Conservation (phyloP, 1,140 invertebrate genomes). For the Zaprionus taronus region DNA sequence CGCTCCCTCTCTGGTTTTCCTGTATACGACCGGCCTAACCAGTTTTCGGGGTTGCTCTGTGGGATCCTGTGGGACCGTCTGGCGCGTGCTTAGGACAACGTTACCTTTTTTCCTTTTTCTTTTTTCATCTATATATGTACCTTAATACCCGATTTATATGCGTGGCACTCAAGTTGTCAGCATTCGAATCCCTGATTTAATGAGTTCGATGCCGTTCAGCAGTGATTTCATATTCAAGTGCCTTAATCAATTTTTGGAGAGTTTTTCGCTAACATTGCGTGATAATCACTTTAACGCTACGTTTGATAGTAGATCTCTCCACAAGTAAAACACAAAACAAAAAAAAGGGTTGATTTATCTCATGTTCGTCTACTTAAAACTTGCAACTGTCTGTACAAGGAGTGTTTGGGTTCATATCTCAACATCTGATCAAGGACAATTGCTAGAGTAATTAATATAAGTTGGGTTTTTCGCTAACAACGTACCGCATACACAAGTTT, state of each 20-base stretch:
- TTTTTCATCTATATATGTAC: not conserved
- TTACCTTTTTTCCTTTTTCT: constrained; percentile 19
- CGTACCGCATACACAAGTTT: constrained; percentile 42
- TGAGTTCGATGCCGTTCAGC: constrained; percentile 40
- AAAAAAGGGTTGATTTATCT: constrained; percentile 7
- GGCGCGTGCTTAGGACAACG: constrained; percentile 59
- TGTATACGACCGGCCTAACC: constrained; percentile 22
- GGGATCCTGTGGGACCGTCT: constrained; percentile 53
- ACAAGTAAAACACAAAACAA: constrained; percentile 29
- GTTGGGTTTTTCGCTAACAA: constrained; percentile 77
- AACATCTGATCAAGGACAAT: constrained; percentile 13
- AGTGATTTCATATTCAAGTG: constrained; percentile 40
- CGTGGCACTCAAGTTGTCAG: constrained; percentile 58
- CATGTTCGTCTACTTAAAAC: not conserved
- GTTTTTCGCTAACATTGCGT: constrained; percentile 76
- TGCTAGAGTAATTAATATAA: constrained; percentile 55
- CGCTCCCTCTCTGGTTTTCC: not conserved
- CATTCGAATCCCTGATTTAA: constrained; percentile 61
- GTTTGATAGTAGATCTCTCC: constrained; percentile 80
- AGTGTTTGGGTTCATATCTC: constrained; percentile 7
- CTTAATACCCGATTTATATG: constrained; percentile 48
- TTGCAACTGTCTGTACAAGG: constrained; percentile 16
- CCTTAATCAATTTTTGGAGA: constrained; percentile 54
- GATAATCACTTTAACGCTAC: constrained; percentile 46
- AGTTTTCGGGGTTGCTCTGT: constrained; percentile 49